Conservation (phyloP, 2,797 vertebrate species). For the Euthynnus affinis region DNA sequence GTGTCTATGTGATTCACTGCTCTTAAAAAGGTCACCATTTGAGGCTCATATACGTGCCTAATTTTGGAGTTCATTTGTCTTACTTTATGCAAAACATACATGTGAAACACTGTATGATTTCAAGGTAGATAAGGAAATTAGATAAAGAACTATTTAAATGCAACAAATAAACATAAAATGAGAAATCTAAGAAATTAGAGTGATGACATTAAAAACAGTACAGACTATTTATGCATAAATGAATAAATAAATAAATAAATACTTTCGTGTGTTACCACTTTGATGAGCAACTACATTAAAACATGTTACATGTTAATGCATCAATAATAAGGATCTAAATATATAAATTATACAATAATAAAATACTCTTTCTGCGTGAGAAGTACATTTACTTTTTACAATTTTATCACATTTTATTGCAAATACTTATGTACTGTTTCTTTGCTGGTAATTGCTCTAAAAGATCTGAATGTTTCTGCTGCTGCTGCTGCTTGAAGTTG, state of each 20-base stretch:
- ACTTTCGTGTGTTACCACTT: not conserved
- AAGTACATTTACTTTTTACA: not conserved
- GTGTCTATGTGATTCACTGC: conserved; percentile 42
- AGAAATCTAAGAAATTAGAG: not conserved
- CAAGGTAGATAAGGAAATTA: not conserved
- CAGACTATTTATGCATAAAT: not conserved
- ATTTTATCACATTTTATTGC: not conserved
- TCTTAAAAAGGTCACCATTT: conserved; percentile 31
- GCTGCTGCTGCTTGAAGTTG: too few species aligned
- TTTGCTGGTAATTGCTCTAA: not conserved
- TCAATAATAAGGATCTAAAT: not conserved
- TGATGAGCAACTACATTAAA: not conserved
- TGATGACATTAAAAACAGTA: too few species aligned
- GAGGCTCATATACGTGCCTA: not conserved
- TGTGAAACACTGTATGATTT: not conserved
- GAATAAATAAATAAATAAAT: not conserved
- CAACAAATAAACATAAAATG: too few species aligned
- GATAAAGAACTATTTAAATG: not conserved
- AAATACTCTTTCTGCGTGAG: not conserved
- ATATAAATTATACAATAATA: not conserved
- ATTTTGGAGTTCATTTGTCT: not conserved
- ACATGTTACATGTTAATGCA: not conserved
- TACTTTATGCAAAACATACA: not conserved
- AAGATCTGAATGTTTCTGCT: not conserved
- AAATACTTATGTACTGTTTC: not conserved